These are phyloP conservation scores for Zygothrica quintamaculata DNA, from an alignment of 2,888 invertebrate genomes.

Conservation along the genomic window DNA sequence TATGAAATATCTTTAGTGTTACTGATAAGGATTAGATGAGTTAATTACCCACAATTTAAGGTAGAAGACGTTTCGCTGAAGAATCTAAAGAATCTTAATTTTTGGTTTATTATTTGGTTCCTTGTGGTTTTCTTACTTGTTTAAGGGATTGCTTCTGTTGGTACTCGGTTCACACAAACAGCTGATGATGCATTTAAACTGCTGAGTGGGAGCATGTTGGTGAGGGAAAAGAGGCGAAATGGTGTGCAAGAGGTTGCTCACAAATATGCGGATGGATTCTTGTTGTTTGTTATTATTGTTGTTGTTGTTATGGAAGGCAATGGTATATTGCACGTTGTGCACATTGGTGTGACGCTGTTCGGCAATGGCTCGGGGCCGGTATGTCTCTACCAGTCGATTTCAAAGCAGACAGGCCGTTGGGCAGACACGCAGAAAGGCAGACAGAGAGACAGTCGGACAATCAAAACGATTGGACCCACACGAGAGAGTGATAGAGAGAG, in stretches of 20 bases:
- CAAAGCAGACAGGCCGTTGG: slow-evolving; percentile 24
- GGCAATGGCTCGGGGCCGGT: slow-evolving; percentile 44
- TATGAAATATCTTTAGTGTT: no score
- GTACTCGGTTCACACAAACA: slow-evolving; percentile 54
- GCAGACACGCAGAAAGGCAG: background rate
- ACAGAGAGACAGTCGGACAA: slow-evolving; percentile 29
- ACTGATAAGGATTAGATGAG: no score
- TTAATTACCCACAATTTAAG: no score
- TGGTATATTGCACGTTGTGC: slow-evolving; percentile 58
- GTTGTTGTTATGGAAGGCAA: slow-evolving; percentile 51
- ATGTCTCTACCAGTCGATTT: slow-evolving; percentile 26
- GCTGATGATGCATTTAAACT: slow-evolving; percentile 65
- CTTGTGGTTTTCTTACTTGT: slow-evolving; percentile 21
- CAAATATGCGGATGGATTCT: slow-evolving; percentile 50
- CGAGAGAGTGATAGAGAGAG: no score
- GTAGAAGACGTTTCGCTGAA: no score
- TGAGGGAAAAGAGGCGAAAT: slow-evolving; percentile 1
- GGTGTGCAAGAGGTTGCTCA: slow-evolving; percentile 17
- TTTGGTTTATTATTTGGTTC: slow-evolving; percentile 26
- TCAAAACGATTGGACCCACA: slow-evolving; percentile 33
- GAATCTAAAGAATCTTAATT: no score
- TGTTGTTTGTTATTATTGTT: no score
- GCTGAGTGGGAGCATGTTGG: slow-evolving; percentile 33
- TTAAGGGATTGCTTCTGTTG: slow-evolving; percentile 26
- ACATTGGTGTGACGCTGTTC: slow-evolving; percentile 29